phyloP scores from a whole-genome alignment of 2,888 invertebrate genomes.

The Cosmia pyralina region DNA sequence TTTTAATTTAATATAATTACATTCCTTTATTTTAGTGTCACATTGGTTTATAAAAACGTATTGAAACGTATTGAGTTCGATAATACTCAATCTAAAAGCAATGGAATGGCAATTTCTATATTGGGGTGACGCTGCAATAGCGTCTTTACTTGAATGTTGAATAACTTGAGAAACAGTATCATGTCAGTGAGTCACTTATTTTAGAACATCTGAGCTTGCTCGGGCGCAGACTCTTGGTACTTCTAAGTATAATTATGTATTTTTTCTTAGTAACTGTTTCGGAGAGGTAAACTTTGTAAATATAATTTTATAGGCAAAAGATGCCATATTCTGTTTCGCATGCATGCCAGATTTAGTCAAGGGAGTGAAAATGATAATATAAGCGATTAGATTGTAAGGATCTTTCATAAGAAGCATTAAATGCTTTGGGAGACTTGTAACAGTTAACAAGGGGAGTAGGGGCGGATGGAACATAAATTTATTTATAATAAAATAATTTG shows the following conservation, averaged over 20 bases:
- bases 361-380: conserved; percentile 60
- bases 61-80: background rate
- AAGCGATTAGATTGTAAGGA: conserved; percentile 58
- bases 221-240: conserved; percentile 7
- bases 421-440: conserved; percentile 49
- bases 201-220: background rate
- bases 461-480: conserved; percentile 31
- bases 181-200: conserved; percentile 3
- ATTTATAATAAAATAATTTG: conserved; percentile 50
- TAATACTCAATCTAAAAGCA: conserved; percentile 11
- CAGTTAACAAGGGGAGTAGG: conserved; percentile 11
- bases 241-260: conserved; percentile 28
- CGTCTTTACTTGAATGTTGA: too few species aligned
- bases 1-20: conserved; percentile 33
- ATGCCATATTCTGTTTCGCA: conserved; percentile 61
- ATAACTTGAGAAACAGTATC: too few species aligned
- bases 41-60: conserved; percentile 13
- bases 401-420: conserved; percentile 55
- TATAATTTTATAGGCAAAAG: conserved; percentile 63
- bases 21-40: conserved; percentile 40
- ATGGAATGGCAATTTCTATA: too few species aligned
- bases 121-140: too few species aligned
- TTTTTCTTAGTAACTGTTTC: conserved; percentile 29
- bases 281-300: conserved; percentile 52
- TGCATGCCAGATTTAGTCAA: conserved; percentile 60